Evolutionary conservation across 1,140 invertebrate species (phyloP).

Genomic region (Augochlora pura): DNA sequence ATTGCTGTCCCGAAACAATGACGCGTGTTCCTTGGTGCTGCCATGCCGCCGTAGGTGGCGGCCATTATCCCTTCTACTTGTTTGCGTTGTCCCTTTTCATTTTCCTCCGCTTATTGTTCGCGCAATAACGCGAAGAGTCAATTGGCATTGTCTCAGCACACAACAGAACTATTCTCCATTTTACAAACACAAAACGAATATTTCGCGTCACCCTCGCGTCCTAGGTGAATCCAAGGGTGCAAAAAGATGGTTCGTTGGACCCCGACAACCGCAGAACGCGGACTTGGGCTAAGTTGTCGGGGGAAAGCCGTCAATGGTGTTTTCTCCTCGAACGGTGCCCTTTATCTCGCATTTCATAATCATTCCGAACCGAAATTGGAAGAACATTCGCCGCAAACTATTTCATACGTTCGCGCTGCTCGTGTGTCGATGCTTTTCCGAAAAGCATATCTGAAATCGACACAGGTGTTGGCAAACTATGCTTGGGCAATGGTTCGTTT

Average conservation of each 20-base stretch:
- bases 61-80: conserved; percentile 45
- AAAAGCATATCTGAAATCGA: too few relatives aligned
- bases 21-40: conserved; percentile 7
- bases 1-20: conserved; percentile 39
- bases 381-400: too few relatives aligned
- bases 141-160: conserved; percentile 47
- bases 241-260: not conserved
- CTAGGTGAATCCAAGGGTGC: not conserved
- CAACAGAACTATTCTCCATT: conserved; percentile 43
- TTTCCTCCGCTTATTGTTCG: conserved; percentile 41
- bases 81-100: conserved; percentile 46
- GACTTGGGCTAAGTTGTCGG: too few relatives aligned
- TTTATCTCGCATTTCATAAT: too few relatives aligned
- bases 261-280: not conserved
- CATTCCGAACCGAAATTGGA: too few relatives aligned
- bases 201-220: conserved; percentile 22
- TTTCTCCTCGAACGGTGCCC: too few relatives aligned
- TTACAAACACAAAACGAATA: conserved; percentile 32
- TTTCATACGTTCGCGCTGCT: too few relatives aligned
- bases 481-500: too few relatives aligned
- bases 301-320: too few relatives aligned
- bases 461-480: too few relatives aligned
- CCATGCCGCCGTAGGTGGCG: conserved; percentile 1
- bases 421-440: too few relatives aligned
- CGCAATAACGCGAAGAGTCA: conserved; percentile 53